Evolutionary conservation across 1,140 invertebrate species (phyloP).

Genomic region (Trichogramma pretiosum): DNA sequence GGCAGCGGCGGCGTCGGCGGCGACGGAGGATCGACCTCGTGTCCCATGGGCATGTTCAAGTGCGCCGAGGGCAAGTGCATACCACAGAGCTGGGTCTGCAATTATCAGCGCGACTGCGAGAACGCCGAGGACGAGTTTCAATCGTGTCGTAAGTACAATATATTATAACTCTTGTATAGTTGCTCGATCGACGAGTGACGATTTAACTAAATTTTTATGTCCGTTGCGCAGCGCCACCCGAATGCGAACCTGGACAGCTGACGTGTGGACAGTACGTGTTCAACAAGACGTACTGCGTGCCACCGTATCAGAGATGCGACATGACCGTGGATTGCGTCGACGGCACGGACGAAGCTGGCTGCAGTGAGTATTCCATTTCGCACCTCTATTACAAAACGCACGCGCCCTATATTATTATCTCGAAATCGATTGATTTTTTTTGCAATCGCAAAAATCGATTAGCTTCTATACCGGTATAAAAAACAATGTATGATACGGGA

Average conservation of each 20-base stretch:
- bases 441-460: no score
- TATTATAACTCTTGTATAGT: neutral
- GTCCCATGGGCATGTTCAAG: conserved; percentile 65
- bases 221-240: conserved; percentile 68
- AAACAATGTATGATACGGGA: no score
- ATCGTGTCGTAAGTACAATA: conserved; percentile 69
- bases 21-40: conserved; percentile 22
- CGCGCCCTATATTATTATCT: no score
- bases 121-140: conserved; percentile 85
- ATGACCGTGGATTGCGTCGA: conserved; percentile 89
- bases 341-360: conserved; percentile 85
- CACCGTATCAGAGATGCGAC: conserved; percentile 82
- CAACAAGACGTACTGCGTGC: conserved; percentile 89
- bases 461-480: no score
- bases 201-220: neutral
- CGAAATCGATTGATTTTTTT: no score
- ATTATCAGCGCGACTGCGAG: conserved; percentile 83
- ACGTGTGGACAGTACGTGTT: conserved; percentile 84
- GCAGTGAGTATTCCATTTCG: conserved; percentile 80
- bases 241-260: conserved; percentile 77
- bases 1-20: conserved; percentile 9
- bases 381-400: no score
- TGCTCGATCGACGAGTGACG: no score
- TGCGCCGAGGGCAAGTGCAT: conserved; percentile 83
- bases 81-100: conserved; percentile 72